Conservation (phyloP, 1,140 invertebrate species). For the Neomicropteryx cornuta region DNA sequence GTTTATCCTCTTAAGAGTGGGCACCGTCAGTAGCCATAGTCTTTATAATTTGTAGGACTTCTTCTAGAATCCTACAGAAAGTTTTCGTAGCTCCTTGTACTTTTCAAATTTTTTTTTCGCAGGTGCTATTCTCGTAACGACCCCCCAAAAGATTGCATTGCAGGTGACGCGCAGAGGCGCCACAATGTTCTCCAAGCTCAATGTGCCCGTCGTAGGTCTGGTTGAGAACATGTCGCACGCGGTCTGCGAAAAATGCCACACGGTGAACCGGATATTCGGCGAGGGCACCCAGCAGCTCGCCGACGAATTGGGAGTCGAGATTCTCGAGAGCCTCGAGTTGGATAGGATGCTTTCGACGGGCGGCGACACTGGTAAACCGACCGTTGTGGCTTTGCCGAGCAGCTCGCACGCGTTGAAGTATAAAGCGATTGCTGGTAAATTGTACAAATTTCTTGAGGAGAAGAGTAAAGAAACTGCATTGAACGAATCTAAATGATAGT, state of each 20-base stretch:
- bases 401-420: constrained; percentile 44
- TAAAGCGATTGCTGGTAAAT: constrained; percentile 40
- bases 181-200: constrained; percentile 69
- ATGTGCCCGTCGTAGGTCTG: constrained; percentile 69
- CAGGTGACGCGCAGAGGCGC: constrained; percentile 70
- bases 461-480: constrained; percentile 27
- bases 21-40: too few species aligned
- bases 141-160: constrained; percentile 72
- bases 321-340: constrained; percentile 67
- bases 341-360: constrained; percentile 55
- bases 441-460: constrained; percentile 38
- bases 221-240: constrained; percentile 78
- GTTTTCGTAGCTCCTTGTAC: too few species aligned
- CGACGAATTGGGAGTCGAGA: constrained; percentile 39
- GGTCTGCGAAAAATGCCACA: constrained; percentile 59
- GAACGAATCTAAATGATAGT: too few species aligned
- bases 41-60: too few species aligned
- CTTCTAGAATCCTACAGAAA: too few species aligned
- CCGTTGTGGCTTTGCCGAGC: constrained; percentile 59
- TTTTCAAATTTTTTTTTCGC: too few species aligned
- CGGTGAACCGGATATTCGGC: constrained; percentile 50
- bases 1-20: too few species aligned
- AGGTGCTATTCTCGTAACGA: constrained; percentile 73
- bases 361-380: constrained; percentile 65
- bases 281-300: constrained; percentile 41